Conservation (phyloP, 2,113 vertebrate species). For the Budorcas taxicolor region DNA sequence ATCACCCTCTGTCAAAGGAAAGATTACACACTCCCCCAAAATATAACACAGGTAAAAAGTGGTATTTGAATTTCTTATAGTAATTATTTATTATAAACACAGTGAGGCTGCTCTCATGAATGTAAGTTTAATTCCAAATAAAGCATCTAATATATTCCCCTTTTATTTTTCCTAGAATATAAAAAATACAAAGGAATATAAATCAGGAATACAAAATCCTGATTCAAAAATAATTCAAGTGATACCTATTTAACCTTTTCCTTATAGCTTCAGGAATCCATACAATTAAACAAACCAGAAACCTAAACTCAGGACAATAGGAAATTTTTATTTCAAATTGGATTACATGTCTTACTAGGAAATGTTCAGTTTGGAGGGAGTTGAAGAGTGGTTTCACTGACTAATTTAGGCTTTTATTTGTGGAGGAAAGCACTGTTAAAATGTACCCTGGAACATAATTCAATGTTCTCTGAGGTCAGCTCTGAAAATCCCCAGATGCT, state of each 20-base stretch:
- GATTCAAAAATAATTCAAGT: not conserved
- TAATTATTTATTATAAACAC: not conserved
- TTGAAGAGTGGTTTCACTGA: not conserved
- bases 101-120: not conserved
- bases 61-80: not conserved
- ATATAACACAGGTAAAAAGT: not conserved
- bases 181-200: not conserved
- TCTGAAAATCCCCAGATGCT: not conserved
- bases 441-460: not conserved
- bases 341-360: conserved; percentile 3
- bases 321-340: not conserved
- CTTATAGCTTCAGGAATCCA: not conserved
- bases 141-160: not conserved
- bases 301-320: not conserved
- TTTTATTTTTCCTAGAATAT: not conserved
- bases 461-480: not conserved
- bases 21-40: not conserved
- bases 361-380: not conserved
- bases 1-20: not conserved
- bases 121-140: not conserved
- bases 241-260: not conserved
- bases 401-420: not conserved
- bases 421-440: conserved; percentile 37
- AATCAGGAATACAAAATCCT: not conserved
- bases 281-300: conserved; percentile 5